Percentiles rank a stretch among this genome's conserved stretches.
Evolutionary conservation across 2,888 invertebrate genomes (phyloP).

Genomic region (Tetanocera ferruginea): DNA sequence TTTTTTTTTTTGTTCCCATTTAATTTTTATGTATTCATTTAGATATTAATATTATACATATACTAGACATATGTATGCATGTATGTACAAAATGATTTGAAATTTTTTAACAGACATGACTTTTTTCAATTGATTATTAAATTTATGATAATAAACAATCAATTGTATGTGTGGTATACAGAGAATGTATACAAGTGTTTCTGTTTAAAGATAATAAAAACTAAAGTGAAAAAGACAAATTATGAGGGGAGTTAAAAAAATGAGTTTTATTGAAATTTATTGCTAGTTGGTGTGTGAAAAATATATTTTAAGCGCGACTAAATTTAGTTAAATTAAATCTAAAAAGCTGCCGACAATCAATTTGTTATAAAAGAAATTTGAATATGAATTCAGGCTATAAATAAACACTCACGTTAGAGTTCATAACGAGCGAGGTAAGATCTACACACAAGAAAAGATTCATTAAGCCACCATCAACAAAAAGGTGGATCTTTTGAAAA

Average conservation of each 20-base stretch:
- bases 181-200: not conserved
- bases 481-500: too few species aligned
- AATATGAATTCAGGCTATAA: not conserved
- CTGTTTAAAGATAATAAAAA: not conserved
- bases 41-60: not conserved
- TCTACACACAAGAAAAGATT: not conserved
- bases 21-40: not conserved
- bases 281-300: not conserved
- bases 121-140: slow-evolving; percentile 5
- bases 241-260: slow-evolving; percentile 1
- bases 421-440: too few species aligned
- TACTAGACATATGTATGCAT: not conserved
- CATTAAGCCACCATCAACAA: too few species aligned
- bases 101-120: not conserved
- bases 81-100: not conserved
- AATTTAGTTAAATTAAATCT: not conserved
- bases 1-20: too few species aligned
- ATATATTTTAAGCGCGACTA: not conserved
- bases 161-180: not conserved
- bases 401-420: not conserved
- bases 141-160: slow-evolving; percentile 30
- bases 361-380: not conserved
- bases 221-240: slow-evolving; percentile 12
- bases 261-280: not conserved
- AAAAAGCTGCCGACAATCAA: not conserved